phyloP scores from a whole-genome alignment of 2,888 invertebrate genomes.

The Cyclophora albipunctata region DNA sequence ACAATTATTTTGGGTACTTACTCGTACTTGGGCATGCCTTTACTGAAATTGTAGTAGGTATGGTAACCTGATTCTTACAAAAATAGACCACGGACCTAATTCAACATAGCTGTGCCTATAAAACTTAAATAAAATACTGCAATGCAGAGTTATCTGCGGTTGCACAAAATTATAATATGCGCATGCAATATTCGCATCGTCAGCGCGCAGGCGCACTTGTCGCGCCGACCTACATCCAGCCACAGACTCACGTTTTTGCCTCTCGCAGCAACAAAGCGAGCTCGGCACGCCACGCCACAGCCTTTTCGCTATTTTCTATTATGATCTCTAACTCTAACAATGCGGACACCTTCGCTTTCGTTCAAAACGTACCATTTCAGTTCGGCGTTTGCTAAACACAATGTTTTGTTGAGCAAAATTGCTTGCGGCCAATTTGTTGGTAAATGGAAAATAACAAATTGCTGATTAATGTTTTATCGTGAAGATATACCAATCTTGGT shows the following conservation, averaged over 20 bases:
- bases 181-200: constrained; percentile 19
- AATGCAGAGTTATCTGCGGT: too few relatives aligned
- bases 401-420: constrained; percentile 27
- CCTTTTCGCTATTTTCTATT: constrained; percentile 62
- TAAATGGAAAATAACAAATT: constrained; percentile 7
- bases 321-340: constrained; percentile 57
- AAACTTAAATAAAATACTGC: too few relatives aligned
- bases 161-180: constrained; percentile 1
- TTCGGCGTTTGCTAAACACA: constrained; percentile 26
- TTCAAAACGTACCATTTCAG: constrained; percentile 46
- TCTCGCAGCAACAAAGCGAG: constrained; percentile 33
- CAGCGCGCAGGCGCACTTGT: constrained; percentile 53
- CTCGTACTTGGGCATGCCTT: too few relatives aligned
- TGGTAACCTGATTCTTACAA: too few relatives aligned
- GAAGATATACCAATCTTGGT: too few relatives aligned
- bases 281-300: constrained; percentile 31
- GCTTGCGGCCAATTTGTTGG: constrained; percentile 15
- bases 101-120: too few relatives aligned
- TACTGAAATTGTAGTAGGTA: too few relatives aligned
- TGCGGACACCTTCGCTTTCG: constrained; percentile 68
- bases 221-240: constrained; percentile 59
- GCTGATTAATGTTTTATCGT: background rate
- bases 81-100: too few relatives aligned
- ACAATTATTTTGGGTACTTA: too few relatives aligned
- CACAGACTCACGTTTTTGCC: constrained; percentile 56